A percentile compares a stretch with the other conserved stretches of the same genome.
Evolutionary conservation across 2,888 invertebrate genomes (phyloP).

Genomic region (Pristionchus japonicus): DNA sequence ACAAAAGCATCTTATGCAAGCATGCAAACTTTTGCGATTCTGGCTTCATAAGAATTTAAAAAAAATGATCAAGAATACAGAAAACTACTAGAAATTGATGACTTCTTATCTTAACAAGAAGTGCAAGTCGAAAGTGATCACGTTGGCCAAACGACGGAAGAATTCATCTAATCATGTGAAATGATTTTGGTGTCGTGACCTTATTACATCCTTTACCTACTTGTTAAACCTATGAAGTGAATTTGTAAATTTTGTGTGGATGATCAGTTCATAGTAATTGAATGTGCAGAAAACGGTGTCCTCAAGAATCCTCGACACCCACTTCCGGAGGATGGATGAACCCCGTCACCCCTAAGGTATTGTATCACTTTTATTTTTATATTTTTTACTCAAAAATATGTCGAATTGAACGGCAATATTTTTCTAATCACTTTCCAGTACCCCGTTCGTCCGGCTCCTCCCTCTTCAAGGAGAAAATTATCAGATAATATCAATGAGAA

Average conservation of each 20-base stretch:
- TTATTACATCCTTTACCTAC: too few species aligned
- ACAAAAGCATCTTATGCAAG: too few species aligned
- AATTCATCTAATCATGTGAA: too few species aligned
- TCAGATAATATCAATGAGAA: not conserved
- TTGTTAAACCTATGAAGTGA: too few species aligned
- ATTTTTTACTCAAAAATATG: not conserved
- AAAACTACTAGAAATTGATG: too few species aligned
- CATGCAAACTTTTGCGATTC: too few species aligned
- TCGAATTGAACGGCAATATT: not conserved
- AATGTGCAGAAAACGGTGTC: not conserved
- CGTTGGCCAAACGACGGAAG: too few species aligned
- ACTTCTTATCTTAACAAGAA: too few species aligned
- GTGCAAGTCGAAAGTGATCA: too few species aligned
- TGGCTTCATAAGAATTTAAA: too few species aligned
- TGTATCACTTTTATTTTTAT: not conserved
- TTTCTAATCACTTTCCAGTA: not conserved
- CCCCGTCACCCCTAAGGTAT: not conserved
- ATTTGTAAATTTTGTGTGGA: not conserved
- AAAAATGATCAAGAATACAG: too few species aligned
- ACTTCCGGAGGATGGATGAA: not conserved
- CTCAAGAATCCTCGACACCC: not conserved
- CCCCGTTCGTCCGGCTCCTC: not conserved
- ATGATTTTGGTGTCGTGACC: too few species aligned
- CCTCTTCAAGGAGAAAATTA: not conserved
- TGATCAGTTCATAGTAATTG: not conserved